These are phyloP conservation scores for Littorina saxatilis DNA, from an alignment of 1,140 invertebrate genomes.

Conservation along the genomic window DNA sequence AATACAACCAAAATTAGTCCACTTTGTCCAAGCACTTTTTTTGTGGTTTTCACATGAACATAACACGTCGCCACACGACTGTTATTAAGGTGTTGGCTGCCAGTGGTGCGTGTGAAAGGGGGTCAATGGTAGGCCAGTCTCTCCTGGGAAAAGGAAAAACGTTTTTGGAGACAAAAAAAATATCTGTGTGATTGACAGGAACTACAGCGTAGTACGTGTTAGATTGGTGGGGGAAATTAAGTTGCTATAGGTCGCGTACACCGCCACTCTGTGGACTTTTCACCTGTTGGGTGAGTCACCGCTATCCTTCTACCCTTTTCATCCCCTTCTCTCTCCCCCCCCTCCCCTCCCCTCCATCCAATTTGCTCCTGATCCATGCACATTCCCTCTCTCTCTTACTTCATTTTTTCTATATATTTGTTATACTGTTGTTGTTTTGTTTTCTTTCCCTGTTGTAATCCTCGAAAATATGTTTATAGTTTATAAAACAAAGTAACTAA, in stretches of 20 bases:
- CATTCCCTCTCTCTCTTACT: conserved; percentile 11
- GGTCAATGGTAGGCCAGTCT: too few species aligned
- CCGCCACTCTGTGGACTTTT: not conserved
- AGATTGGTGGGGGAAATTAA: too few species aligned
- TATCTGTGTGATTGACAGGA: not conserved
- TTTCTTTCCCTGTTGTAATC: not conserved
- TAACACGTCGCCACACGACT: too few species aligned
- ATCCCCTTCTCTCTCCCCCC: not conserved
- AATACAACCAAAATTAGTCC: too few species aligned
- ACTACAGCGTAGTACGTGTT: too few species aligned
- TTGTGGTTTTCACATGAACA: too few species aligned
- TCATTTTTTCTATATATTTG: not conserved
- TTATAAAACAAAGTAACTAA: too few species aligned
- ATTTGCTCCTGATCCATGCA: not conserved
- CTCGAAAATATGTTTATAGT: too few species aligned
- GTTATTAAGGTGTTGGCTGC: too few species aligned
- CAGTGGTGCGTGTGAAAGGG: too few species aligned
- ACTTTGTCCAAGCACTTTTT: too few species aligned
- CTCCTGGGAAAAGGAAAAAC: not conserved
- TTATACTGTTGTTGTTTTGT: not conserved
- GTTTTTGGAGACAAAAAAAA: not conserved
- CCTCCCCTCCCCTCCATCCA: not conserved
- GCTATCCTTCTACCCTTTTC: not conserved
- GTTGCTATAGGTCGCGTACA: too few species aligned
- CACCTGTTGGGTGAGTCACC: not conserved